These are phyloP conservation scores for Drosophila longiperda DNA, from an alignment of 2,888 invertebrate species.

Conservation along the genomic window DNA sequence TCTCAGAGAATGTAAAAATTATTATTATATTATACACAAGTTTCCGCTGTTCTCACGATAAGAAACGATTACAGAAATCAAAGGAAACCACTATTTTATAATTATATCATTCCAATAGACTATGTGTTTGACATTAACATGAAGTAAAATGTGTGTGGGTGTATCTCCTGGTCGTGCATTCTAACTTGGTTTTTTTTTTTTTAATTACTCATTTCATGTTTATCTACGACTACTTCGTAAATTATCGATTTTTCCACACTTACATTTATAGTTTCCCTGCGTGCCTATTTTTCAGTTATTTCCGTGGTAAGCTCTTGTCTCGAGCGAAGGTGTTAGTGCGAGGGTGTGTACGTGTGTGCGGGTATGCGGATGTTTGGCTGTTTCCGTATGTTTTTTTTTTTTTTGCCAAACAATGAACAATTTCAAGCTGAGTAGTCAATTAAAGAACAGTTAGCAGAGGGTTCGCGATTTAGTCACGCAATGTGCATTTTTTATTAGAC, in stretches of 20 bases:
- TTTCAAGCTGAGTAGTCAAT: constrained; percentile 48
- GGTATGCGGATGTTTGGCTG: neutral
- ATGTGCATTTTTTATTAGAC: constrained; percentile 56
- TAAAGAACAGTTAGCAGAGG: constrained; percentile 52
- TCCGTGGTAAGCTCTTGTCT: constrained; percentile 8
- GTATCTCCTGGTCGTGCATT: neutral
- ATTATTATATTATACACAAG: too few relatives aligned
- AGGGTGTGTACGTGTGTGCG: accelerated
- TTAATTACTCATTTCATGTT: constrained; percentile 9
- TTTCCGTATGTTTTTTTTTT: constrained; percentile 18
- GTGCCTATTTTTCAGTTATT: constrained; percentile 35
- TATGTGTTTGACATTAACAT: neutral
- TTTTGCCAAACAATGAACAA: constrained; percentile 29
- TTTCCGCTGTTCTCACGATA: neutral
- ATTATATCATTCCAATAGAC: neutral
- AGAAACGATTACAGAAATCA: neutral
- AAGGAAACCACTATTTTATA: neutral
- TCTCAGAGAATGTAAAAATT: neutral
- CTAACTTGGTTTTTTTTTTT: neutral
- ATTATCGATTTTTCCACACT: constrained; percentile 39
- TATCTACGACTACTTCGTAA: constrained; percentile 26
- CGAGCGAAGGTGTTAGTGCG: neutral
- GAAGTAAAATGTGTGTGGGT: neutral
- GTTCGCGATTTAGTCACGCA: constrained; percentile 49
- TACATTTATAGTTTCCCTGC: constrained; percentile 19